Conservation (phyloP, 2,113 vertebrate species). For the Stomatorhinus ivindoensis region DNA sequence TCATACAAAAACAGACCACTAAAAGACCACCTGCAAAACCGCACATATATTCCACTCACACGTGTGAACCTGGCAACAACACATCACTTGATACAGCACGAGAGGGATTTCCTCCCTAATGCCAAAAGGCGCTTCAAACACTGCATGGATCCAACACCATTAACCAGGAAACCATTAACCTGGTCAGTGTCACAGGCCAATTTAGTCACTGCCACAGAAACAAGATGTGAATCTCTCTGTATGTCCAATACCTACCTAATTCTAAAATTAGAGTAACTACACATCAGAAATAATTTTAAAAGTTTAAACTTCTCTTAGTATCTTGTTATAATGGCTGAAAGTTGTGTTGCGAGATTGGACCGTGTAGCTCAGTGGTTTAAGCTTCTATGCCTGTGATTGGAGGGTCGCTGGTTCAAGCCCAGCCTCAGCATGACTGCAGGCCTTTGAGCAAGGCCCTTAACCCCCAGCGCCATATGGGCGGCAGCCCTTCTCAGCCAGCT, state of each 20-base stretch:
- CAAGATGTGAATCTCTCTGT: not conserved
- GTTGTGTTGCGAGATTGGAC: not conserved
- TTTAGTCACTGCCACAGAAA: not conserved
- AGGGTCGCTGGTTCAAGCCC: no score
- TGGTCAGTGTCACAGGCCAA: not conserved
- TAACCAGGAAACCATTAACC: not conserved
- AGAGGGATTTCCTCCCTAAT: not conserved
- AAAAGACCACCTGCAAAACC: not conserved
- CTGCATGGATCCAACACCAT: not conserved
- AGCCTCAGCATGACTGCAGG: no score
- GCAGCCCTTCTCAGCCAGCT: no score
- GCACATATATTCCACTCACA: not conserved
- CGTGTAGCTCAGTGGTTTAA: no score
- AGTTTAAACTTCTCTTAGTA: not conserved
- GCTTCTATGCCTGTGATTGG: no score
- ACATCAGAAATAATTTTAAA: not conserved
- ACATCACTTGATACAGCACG: not conserved
- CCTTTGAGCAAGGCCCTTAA: no score
- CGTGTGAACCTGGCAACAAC: not conserved
- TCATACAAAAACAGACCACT: not conserved
- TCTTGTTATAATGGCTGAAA: not conserved
- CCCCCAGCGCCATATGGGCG: no score
- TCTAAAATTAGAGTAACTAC: not conserved
- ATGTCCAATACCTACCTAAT: not conserved
- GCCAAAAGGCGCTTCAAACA: not conserved